Evolutionary conservation across 2,113 vertebrate genomes (phyloP), one percentile per base, ranked within the genome.

Genomic region (Tricholaema leucomelas): DNA sequence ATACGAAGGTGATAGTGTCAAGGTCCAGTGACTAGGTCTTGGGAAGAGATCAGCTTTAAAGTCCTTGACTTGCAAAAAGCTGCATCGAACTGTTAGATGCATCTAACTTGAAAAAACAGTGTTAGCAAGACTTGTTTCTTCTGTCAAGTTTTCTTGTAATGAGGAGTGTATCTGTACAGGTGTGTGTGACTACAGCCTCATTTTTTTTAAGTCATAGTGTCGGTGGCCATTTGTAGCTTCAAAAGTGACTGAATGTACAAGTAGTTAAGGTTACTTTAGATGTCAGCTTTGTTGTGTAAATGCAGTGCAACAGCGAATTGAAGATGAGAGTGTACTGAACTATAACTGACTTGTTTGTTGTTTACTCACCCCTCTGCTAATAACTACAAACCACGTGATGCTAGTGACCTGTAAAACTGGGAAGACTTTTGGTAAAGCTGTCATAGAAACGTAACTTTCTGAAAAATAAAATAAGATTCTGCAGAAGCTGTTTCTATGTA

Each of bases 351-450:
- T 40, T 70, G 48, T 24, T 73, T n/a, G 15, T 30, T 28, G 8
- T 35, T 87, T 55, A 13, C 8, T 38, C 1, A 2, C 1, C 2
- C 18, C 3, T 10, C 23, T 7, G 5, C 2, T 31, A 14, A 7
- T n/a, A 63, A 5, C 10, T 65, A 1, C 48, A 55, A 88, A 12
- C 10, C 14, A 0, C 46, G 4, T n/a, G 30, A 15, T 35, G 7
- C 7, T 33, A 46, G 38, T 50, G 11, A 16, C 24, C 21, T 46
- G 5, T 83, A 31, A 11, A 61, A 20, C 59, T 54, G 20, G 48
- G 61, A 74, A 52, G 36, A 12, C 13, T 87, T 61, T 79, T 85
- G n/a, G 12, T 75, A 44, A 87, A 46, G 10, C 40, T 70, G 8
- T 50, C 12, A 17, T 18, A 55, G 19, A 63, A 81, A 38, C 8